A percentile compares a stretch with the other conserved stretches of the same genome.
These are phyloP conservation scores for Mus musculus DNA, from an alignment of 2,113 vertebrate genomes.

Conservation along the genomic window GRCm39 chr10:107311501-107312000, in stretches of 20 bases:
- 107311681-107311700: not conserved
- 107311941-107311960: not conserved
- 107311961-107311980: not conserved
- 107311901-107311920: constrained; percentile 33
- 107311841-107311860: constrained; percentile 52
- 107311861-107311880: constrained; percentile 59
- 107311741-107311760: constrained; percentile 1
- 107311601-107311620: constrained; percentile 21
- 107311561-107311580: not conserved
- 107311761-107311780: not conserved
- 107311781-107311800: not conserved
- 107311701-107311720: not conserved
- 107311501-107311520: constrained; percentile 66
- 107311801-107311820: constrained; percentile 53
- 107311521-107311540: constrained; percentile 47
- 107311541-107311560: not conserved
- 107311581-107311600: not conserved
- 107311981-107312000: constrained; percentile 23
- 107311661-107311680: not conserved
- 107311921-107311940: not conserved
- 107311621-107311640: not conserved
- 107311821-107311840: constrained; percentile 20
- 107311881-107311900: constrained; percentile 42
- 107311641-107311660: not conserved
- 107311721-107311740: not conserved